Evolutionary conservation across 2,113 vertebrate species (phyloP).

Genomic region (Etia nguti): DNA sequence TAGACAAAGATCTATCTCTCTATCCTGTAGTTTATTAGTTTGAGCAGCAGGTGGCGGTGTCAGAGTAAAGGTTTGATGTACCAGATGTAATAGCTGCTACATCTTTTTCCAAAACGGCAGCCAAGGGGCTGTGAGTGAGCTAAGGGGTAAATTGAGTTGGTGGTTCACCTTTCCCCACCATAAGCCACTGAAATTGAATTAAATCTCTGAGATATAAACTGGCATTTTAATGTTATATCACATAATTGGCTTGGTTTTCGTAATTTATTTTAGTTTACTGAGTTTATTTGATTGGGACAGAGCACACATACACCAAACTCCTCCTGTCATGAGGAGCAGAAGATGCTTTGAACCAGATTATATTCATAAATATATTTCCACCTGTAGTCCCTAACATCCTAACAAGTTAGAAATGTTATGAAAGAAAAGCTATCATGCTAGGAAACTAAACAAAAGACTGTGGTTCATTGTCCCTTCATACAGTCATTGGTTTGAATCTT

Average conservation of each 20-base stretch:
- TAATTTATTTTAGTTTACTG: neutral
- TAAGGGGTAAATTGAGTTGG: neutral
- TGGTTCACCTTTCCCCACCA: neutral
- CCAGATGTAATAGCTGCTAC: neutral
- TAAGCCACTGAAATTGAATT: neutral
- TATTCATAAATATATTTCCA: neutral
- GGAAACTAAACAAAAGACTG: neutral
- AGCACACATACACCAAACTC: neutral
- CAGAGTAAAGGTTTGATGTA: neutral
- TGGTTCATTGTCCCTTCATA: neutral
- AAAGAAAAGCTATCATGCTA: neutral
- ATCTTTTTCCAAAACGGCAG: neutral
- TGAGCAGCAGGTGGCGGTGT: neutral
- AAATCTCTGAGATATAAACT: neutral
- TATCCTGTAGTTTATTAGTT: neutral
- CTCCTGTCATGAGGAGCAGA: neutral
- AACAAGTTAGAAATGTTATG: neutral
- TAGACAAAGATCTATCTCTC: neutral
- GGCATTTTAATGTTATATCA: neutral
- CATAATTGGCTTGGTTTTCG: neutral
- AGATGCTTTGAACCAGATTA: neutral
- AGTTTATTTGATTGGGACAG: neutral
- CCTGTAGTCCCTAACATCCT: neutral
- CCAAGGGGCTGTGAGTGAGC: neutral
- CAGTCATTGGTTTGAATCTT: neutral